phyloP scores from a whole-genome alignment of 2,113 vertebrate species.

The Psilopogon haemacephalus region DNA sequence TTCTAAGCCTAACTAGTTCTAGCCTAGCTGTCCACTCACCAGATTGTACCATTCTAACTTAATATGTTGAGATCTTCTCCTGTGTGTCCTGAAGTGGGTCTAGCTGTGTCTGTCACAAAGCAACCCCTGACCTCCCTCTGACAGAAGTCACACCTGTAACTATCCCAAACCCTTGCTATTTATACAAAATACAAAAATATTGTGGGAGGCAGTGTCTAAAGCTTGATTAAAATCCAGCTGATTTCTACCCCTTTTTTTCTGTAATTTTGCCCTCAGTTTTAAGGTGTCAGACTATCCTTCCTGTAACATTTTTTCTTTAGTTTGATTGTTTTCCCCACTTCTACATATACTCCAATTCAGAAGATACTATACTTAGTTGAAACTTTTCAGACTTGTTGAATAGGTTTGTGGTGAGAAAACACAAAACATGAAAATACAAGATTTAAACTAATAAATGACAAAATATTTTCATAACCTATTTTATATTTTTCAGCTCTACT shows the following conservation, averaged over 20 bases:
- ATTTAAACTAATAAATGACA: background rate
- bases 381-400: background rate
- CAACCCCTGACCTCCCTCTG: background rate
- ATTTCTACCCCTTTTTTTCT: background rate
- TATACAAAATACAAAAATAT: background rate
- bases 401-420: background rate
- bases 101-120: background rate
- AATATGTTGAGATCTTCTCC: background rate
- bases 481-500: constrained; percentile 84
- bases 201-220: background rate
- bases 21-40: background rate
- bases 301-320: background rate
- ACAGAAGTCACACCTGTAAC: background rate
- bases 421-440: background rate
- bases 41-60: background rate
- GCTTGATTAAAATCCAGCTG: background rate
- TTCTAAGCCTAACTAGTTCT: background rate
- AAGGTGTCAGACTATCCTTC: accelerated
- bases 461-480: background rate
- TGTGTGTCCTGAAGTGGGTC: background rate
- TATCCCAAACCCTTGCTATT: background rate
- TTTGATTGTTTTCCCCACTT: background rate
- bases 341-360: background rate
- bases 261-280: background rate
- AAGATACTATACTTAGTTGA: background rate